Evolutionary conservation across 2,888 invertebrate genomes (phyloP).

Genomic region (Polylopha cassiicola): DNA sequence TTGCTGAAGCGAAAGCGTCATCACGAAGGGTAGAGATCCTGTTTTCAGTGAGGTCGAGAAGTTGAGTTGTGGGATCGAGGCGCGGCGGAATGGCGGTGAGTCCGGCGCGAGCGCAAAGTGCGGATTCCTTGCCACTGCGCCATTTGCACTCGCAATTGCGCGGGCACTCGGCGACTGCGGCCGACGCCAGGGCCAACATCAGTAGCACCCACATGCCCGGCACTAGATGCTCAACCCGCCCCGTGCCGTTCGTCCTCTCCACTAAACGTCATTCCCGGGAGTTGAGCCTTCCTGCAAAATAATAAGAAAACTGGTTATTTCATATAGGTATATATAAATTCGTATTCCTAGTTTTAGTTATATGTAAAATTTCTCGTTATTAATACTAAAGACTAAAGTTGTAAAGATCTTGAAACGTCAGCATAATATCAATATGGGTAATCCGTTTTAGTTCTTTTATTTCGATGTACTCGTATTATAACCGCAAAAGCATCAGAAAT

Average conservation of each 20-base stretch:
- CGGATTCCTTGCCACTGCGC: slow-evolving; percentile 92
- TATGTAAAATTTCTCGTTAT: too few relatives aligned
- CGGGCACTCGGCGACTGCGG: slow-evolving; percentile 82
- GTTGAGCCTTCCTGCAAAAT: slow-evolving; percentile 47
- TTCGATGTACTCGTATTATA: too few relatives aligned
- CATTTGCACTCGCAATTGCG: slow-evolving; percentile 91
- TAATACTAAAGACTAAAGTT: too few relatives aligned
- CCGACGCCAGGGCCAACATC: slow-evolving; percentile 64
- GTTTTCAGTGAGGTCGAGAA: slow-evolving; percentile 87
- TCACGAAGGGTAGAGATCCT: slow-evolving; percentile 80
- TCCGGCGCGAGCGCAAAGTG: slow-evolving; percentile 86
- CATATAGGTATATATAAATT: too few relatives aligned
- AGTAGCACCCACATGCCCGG: slow-evolving; percentile 79
- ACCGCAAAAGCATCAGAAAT: too few relatives aligned
- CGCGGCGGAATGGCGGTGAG: slow-evolving; percentile 84
- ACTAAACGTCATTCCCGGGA: slow-evolving; percentile 62
- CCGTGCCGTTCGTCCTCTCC: slow-evolving; percentile 61
- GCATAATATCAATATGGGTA: too few relatives aligned
- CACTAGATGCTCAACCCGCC: slow-evolving; percentile 57
- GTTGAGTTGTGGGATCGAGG: slow-evolving; percentile 87
- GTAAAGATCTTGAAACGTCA: too few relatives aligned
- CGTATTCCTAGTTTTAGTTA: too few relatives aligned
- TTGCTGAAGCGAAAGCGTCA: slow-evolving; percentile 85
- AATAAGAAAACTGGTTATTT: slow-evolving; percentile 3
- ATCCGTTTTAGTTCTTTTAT: too few relatives aligned